Evolutionary conservation across 2,113 vertebrate species (phyloP), one percentile per base, ranked within the genome.

Genomic region (Sylvilagus bachmani): DNA sequence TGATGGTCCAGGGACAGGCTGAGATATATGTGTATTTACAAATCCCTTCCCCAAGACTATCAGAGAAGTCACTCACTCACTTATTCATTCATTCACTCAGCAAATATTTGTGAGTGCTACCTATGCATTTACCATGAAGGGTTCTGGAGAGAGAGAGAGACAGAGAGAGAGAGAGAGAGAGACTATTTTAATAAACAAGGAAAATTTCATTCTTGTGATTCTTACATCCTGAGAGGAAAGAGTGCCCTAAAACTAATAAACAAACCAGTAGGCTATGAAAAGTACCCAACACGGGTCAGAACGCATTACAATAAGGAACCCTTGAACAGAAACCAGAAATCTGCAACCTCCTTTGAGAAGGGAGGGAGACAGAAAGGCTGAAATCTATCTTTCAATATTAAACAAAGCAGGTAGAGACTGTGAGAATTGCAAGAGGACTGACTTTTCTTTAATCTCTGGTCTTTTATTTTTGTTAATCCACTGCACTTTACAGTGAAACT

Each of bases 61-160:
- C 29, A 79, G 51, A 86, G 36, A 78, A 95, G 5, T 64, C 33
- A 58, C 5, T 86, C 22, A 6, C 12, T 80, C 49, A 8, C 25
- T 82, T 51, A 24, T 51, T 69, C 5, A 74, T 51, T 77, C 17
- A 11, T 62, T 75, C 16, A 66, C 49, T 87, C 17, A 81, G 11
- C 53, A 88, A 92, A 67, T 69, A 81, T 58, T 89, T 86, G 44
- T 27, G 83, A 79, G n/a, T 73, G 49, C 14, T 49, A 49, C 80
- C 31, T 24, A 49, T 21, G 33, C 44, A 44, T 44, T 44, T 53
- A 51, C 16, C 58, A 86, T 31, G 17, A 6, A 85, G 51, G 27
- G 22, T 33, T 88, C 78, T 94, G 24, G 64, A 69, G 31, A 51
- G 73, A 70, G 53, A 78, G 10, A 36, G 12, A 22, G 44, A 44